phyloP scores from a whole-genome alignment of 30 jellyfish, hydroid and myxozoan genomes.

The Clytia hemisphaerica region DNA sequence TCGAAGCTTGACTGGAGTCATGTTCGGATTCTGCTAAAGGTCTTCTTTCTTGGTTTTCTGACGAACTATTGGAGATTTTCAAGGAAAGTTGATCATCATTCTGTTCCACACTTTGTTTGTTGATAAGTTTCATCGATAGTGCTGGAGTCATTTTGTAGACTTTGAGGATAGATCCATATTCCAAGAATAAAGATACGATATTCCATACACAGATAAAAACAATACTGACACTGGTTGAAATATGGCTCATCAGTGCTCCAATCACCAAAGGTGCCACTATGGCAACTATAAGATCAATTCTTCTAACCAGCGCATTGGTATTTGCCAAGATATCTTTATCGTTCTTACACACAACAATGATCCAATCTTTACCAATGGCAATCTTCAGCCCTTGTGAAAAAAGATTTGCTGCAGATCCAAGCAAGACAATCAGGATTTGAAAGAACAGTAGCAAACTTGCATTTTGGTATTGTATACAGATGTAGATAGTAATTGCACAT shows the following conservation, averaged over 20 bases:
- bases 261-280: constrained; percentile 93
- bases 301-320: constrained; percentile 67
- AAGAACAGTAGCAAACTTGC: constrained; percentile 32
- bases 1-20: too few species aligned
- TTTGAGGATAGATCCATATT: constrained; percentile 51
- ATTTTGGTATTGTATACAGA: constrained; percentile 40
- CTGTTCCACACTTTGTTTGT: neutral
- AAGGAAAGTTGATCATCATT: neutral
- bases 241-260: constrained; percentile 78
- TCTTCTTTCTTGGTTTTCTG: too few species aligned
- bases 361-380: constrained; percentile 90
- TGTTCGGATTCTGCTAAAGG: too few species aligned
- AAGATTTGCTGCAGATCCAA: constrained; percentile 78
- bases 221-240: constrained; percentile 75
- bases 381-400: constrained; percentile 77
- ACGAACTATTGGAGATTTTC: neutral
- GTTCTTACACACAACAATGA: constrained; percentile 66
- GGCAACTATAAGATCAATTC: constrained; percentile 91
- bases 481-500: constrained; percentile 63
- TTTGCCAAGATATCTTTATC: constrained; percentile 71
- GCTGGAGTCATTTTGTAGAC: constrained; percentile 77
- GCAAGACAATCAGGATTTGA: constrained; percentile 52
- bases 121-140: constrained; percentile 42
- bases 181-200: constrained; percentile 62
- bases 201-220: constrained; percentile 85